A percentile compares a stretch with the other conserved stretches of the same genome.
phyloP scores from a whole-genome alignment of 2,888 invertebrate species.

The Deladenus siricidicola region DNA sequence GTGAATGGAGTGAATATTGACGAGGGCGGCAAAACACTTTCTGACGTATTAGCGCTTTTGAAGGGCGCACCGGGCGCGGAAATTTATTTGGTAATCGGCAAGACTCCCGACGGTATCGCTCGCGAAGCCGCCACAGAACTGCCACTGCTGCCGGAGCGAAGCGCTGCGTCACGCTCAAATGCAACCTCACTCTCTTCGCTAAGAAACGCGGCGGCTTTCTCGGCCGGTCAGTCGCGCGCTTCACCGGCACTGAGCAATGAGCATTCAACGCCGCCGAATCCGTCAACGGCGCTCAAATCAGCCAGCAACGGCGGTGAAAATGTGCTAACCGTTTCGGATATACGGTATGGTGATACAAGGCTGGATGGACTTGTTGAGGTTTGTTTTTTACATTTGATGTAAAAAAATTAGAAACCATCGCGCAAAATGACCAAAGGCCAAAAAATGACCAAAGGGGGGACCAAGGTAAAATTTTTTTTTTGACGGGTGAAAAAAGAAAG shows the following conservation, averaged over 20 bases:
- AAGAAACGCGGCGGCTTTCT: slow-evolving; percentile 4
- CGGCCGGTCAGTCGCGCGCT: not conserved
- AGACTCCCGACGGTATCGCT: not conserved
- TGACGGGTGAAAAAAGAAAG: too few species aligned
- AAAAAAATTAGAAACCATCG: too few species aligned
- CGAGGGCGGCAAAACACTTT: not conserved
- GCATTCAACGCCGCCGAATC: not conserved
- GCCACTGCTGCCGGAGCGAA: not conserved
- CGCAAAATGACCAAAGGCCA: too few species aligned
- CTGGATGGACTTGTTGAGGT: slow-evolving; percentile 19
- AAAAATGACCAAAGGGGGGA: too few species aligned
- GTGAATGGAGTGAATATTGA: not conserved
- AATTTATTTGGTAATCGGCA: not conserved
- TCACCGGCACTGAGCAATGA: not conserved
- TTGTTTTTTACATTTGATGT: not conserved
- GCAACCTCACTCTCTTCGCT: not conserved
- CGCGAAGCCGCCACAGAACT: not conserved
- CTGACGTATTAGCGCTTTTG: not conserved
- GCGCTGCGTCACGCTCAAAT: not conserved
- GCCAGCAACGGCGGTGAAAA: not conserved
- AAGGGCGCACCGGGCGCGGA: not conserved
- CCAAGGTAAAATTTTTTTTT: too few species aligned
- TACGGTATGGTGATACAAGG: slow-evolving; percentile 5
- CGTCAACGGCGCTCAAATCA: not conserved
- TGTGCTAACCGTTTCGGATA: not conserved